A percentile compares a stretch with the other conserved stretches of the same genome.
phyloP scores from a whole-genome alignment of 2,888 invertebrate species.

The Vannuccia rotundouncinata region DNA sequence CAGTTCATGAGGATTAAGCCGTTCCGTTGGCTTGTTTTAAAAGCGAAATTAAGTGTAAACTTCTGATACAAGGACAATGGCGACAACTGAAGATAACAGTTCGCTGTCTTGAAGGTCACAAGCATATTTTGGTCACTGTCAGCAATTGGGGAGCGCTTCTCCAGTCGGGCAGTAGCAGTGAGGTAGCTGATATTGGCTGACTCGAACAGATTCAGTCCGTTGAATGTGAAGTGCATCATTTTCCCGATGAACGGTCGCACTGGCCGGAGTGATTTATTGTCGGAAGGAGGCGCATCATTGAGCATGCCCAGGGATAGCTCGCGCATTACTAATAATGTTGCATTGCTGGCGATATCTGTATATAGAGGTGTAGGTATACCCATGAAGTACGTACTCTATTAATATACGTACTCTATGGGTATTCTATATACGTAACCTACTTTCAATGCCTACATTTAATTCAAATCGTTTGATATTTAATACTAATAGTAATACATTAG shows the following conservation, averaged over 20 bases:
- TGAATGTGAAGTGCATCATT: constrained; percentile 37
- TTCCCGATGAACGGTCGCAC: background rate
- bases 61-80: background rate
- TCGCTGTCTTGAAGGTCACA: constrained; percentile 6
- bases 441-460: no score
- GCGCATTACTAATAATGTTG: background rate
- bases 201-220: constrained; percentile 29
- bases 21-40: background rate
- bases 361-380: background rate
- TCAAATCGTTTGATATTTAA: no score
- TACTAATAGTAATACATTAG: no score
- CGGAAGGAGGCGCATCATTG: background rate
- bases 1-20: background rate
- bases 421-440: no score
- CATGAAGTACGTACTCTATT: no score
- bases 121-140: background rate
- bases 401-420: no score
- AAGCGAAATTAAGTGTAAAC: background rate
- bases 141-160: background rate
- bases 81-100: background rate
- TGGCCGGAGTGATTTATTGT: background rate
- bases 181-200: background rate
- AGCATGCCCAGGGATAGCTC: background rate
- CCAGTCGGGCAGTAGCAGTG: background rate
- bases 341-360: background rate